A percentile compares a stretch with the other conserved stretches of the same genome.
These are phyloP conservation scores for Poecile atricapillus DNA, from an alignment of 2,113 vertebrate species.

Conservation along the genomic window DNA sequence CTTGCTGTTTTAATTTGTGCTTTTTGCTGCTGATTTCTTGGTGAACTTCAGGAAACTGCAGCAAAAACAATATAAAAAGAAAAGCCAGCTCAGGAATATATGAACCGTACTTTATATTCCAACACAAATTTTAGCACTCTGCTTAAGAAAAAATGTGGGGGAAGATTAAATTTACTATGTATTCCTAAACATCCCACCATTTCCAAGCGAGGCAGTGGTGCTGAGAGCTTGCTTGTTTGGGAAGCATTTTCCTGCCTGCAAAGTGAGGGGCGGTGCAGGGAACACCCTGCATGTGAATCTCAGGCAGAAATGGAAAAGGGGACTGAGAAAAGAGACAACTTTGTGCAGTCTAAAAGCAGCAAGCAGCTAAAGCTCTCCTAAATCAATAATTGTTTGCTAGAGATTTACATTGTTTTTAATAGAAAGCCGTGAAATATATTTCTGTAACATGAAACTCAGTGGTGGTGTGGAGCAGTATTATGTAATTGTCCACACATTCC, in stretches of 20 bases:
- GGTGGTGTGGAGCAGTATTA: background rate
- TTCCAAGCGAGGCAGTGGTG: background rate
- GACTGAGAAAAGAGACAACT: background rate
- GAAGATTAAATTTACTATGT: conserved; percentile 34
- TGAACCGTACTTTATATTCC: background rate
- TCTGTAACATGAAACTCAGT: background rate
- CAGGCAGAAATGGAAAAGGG: background rate
- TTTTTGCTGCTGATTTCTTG: background rate
- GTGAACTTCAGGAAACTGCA: background rate
- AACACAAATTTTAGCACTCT: background rate
- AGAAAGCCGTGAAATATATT: background rate
- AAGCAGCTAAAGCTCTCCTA: background rate
- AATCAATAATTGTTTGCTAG: background rate
- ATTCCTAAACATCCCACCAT: background rate
- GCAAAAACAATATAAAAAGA: background rate
- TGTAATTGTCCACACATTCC: background rate
- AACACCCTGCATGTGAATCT: background rate
- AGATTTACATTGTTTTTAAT: background rate
- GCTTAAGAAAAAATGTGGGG: background rate
- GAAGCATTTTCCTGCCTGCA: background rate
- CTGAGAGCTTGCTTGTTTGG: background rate
- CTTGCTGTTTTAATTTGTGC: background rate
- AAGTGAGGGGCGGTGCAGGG: background rate
- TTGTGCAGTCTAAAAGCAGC: background rate
- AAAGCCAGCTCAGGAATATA: background rate